phyloP scores from a whole-genome alignment of 2,797 vertebrate species.

The Sebastes itinus region DNA sequence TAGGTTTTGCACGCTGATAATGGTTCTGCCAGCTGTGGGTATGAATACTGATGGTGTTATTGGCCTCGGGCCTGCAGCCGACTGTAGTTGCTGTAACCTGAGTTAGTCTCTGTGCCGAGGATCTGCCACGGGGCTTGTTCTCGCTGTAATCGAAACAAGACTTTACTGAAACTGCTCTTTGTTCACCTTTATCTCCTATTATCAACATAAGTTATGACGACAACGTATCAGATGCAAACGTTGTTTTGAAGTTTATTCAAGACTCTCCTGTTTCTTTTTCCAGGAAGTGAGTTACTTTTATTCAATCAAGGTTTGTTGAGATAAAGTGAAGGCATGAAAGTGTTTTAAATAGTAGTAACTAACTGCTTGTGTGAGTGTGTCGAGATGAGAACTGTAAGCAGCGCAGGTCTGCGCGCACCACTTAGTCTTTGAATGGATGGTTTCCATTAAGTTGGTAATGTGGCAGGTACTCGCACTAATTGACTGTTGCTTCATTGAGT shows the following conservation, averaged over 20 bases:
- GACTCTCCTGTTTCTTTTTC: background rate
- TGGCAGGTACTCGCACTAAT: background rate
- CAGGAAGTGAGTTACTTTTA: background rate
- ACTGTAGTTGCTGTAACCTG: conserved; percentile 49
- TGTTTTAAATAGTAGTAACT: background rate
- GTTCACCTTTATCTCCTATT: conserved; percentile 37
- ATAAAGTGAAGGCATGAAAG: background rate
- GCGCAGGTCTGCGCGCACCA: background rate
- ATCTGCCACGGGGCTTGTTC: conserved; percentile 40
- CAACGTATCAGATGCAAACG: background rate
- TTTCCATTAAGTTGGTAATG: conserved; percentile 11
- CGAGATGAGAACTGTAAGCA: conserved; percentile 1
- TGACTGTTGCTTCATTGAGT: conserved; percentile 8
- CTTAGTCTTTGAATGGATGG: background rate
- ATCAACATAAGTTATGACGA: conserved; percentile 16
- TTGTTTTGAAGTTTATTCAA: background rate
- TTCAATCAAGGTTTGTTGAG: background rate
- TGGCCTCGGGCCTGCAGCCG: conserved; percentile 47
- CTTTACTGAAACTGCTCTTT: conserved; percentile 41
- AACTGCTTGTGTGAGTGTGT: background rate
- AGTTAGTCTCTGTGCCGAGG: conserved; percentile 38
- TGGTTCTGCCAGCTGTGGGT: conserved; percentile 53
- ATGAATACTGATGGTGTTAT: conserved; percentile 62
- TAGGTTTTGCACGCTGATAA: conserved; percentile 45
- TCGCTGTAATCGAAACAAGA: conserved; percentile 43